Percentiles rank a stretch among this genome's conserved stretches.
phyloP scores from a whole-genome alignment of 2,797 vertebrate genomes.

The Peromyscus nudipes region DNA sequence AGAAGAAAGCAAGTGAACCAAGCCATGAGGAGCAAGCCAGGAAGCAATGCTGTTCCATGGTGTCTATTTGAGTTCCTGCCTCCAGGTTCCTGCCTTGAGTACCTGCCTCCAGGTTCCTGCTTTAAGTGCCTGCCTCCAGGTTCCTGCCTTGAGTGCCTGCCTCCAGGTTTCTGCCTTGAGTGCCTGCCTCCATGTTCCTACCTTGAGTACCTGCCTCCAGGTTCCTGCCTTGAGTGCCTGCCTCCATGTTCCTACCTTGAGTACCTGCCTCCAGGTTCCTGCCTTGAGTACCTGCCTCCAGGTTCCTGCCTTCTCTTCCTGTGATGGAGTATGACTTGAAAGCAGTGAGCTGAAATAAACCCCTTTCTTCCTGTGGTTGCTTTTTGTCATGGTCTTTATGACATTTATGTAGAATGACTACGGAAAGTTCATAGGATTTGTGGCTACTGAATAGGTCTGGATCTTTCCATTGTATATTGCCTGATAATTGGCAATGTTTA shows the following conservation, averaged over 20 bases:
- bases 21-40: background rate
- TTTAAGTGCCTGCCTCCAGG: background rate
- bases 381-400: background rate
- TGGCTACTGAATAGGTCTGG: background rate
- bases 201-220: no score
- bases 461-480: background rate
- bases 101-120: background rate
- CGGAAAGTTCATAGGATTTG: background rate
- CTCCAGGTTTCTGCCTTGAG: no score
- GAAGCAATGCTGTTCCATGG: no score
- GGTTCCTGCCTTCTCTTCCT: background rate
- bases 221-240: no score
- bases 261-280: no score
- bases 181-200: no score
- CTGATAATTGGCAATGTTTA: background rate
- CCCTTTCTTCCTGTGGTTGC: background rate
- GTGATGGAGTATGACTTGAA: background rate
- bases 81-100: background rate
- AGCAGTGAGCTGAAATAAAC: background rate
- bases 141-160: no score
- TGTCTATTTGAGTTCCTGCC: background rate
- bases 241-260: background rate
- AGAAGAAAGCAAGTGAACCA: background rate
- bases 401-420: background rate
- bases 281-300: background rate